Percentiles rank a stretch among this genome's conserved stretches.
Evolutionary conservation across 2,113 vertebrate genomes (phyloP).

Genomic region (Zapornia atra): DNA sequence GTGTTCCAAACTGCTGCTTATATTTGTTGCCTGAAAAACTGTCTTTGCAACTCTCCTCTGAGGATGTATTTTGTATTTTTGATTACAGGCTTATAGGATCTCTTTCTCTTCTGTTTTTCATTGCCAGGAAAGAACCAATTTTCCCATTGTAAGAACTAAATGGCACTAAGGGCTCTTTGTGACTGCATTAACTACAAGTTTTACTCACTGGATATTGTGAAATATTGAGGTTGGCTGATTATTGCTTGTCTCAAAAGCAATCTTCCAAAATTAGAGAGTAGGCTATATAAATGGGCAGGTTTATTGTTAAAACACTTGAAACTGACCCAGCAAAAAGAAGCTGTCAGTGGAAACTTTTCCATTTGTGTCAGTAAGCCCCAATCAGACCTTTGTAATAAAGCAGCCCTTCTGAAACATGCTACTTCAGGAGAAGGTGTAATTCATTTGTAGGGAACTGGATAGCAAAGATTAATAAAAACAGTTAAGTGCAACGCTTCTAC

Average conservation of each 20-base stretch:
- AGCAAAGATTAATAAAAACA: background rate
- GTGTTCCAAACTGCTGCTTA: constrained; percentile 4
- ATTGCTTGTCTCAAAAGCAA: constrained; percentile 1
- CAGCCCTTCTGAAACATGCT: background rate
- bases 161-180: background rate
- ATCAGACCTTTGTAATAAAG: background rate
- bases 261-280: background rate
- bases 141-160: background rate
- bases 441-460: background rate
- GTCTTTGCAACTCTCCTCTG: background rate
- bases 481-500: background rate
- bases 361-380: background rate
- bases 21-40: constrained; percentile 17
- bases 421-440: background rate
- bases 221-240: constrained; percentile 26
- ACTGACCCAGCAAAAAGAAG: constrained; percentile 2
- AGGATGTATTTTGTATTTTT: constrained; percentile 45
- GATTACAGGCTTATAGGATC: constrained; percentile 14
- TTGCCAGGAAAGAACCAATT: constrained; percentile 8
- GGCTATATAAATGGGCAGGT: background rate
- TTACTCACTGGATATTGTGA: background rate
- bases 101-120: background rate
- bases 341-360: background rate
- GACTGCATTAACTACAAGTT: constrained; percentile 12
- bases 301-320: constrained; percentile 12